phyloP scores from a whole-genome alignment of 2,113 vertebrate genomes.

The Vanacampus margaritifer region DNA sequence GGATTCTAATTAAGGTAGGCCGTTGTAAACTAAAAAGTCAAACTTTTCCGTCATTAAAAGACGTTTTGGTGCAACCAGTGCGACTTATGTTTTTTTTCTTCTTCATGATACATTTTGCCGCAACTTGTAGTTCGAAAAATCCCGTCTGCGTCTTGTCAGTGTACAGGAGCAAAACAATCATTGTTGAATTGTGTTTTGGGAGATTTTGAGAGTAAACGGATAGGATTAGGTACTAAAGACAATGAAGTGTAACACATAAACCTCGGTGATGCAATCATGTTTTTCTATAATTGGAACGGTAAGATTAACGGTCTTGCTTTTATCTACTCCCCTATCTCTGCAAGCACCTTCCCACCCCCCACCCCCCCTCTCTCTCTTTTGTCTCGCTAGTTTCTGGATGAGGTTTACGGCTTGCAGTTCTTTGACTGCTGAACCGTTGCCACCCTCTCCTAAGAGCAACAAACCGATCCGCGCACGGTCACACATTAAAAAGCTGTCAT shows the following conservation, averaged over 20 bases:
- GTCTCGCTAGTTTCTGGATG: conserved; percentile 21
- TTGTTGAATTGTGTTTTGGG: conserved; percentile 24
- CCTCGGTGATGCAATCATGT: conserved; percentile 24
- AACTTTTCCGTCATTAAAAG: too few species aligned
- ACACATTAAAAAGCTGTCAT: conserved; percentile 64
- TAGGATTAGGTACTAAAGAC: conserved; percentile 39
- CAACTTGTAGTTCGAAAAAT: too few species aligned
- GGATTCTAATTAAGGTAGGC: too few species aligned
- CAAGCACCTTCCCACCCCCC: neutral
- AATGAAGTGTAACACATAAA: conserved; percentile 51
- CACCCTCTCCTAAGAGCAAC: conserved; percentile 47
- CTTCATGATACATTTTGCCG: too few species aligned
- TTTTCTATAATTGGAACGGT: conserved; percentile 50
- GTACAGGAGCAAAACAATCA: neutral
- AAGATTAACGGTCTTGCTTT: conserved; percentile 42
- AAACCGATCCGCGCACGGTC: conserved; percentile 46
- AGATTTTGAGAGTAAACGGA: conserved; percentile 29
- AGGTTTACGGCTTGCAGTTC: conserved; percentile 44
- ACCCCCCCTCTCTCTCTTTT: conserved; percentile 14
- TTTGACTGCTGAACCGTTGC: conserved; percentile 54
- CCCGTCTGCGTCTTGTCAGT: too few species aligned
- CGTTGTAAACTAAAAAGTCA: too few species aligned
- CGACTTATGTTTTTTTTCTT: too few species aligned
- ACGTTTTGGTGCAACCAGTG: too few species aligned
- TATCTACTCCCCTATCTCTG: conserved; percentile 36